Evolutionary conservation across 1,140 invertebrate species (phyloP), one percentile per base, ranked within the genome.

Genomic region (Monochamus saltuarius): DNA sequence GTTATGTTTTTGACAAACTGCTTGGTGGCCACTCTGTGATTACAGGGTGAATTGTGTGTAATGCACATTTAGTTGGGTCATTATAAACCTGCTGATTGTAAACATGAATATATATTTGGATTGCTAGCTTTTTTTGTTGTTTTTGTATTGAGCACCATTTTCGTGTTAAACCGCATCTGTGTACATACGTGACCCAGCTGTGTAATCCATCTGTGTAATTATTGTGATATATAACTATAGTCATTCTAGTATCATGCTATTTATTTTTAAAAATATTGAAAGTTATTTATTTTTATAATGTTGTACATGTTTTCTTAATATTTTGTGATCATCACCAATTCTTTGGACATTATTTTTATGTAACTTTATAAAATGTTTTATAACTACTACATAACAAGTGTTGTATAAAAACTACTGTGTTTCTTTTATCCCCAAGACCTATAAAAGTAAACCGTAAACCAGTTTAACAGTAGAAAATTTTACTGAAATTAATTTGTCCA

Each of bases 141-240:
- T 43, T n/a, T n/a, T n/a, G n/a, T 19, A 35, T 55, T 42, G 51
- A 38, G 39, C 8, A 40, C 34, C 22, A 22, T 2, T 19, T 38
- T 39, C 11, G 46, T 9, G 16, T 35, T 49, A 11, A 14, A 19
- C 42, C 36, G 39, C 37, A 17, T 37, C 42, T 36, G 16, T 53
- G 13, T 17, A 54, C 36, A 16, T 55, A 45, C 36, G 53, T 40
- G 43, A 43, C 53, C 46, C 39, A 55, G 16, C 16, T 35, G 53
- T 39, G 19, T 16, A 22, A 55, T 55, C 46, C 17, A 45, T 38
- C 43, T 43, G 40, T 55, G 53, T 55, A 55, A 40, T 55, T 55
- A 55, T 45, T 55, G 53, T 55, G 53, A 55, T 55, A 55, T 42
- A n/a, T 55, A 55, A 35, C 29, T 50, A 14, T 55, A 55, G 53